These are phyloP conservation scores for Pseudorhombus dupliciocellatus DNA, from an alignment of 2,113 vertebrate species.

Conservation along the genomic window DNA sequence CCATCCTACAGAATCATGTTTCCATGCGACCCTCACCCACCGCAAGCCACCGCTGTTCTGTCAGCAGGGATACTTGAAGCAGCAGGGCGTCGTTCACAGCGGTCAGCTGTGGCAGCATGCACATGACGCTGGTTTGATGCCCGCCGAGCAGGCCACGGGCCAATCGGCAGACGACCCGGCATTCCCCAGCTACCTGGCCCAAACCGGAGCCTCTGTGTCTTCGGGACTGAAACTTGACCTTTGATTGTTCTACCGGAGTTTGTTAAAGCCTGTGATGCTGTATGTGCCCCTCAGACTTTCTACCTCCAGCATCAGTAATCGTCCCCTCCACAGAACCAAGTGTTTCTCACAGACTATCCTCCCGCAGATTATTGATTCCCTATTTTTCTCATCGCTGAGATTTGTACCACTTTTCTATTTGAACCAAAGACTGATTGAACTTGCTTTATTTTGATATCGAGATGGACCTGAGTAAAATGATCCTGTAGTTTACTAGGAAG, in stretches of 20 bases:
- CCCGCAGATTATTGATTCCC: constrained; percentile 4
- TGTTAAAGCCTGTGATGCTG: constrained; percentile 15
- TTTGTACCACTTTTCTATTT: constrained; percentile 1
- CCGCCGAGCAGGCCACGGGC: constrained; percentile 1
- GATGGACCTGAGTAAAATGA: background rate
- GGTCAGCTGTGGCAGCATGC: constrained; percentile 66
- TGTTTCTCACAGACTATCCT: constrained; percentile 25
- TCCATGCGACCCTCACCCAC: constrained; percentile 87
- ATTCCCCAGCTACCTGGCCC: constrained; percentile 49
- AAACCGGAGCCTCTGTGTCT: constrained; percentile 71
- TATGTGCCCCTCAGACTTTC: constrained; percentile 18
- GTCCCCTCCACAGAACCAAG: constrained; percentile 16
- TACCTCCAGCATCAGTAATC: constrained; percentile 47
- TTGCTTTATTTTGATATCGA: constrained; percentile 13
- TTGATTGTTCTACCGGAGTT: constrained; percentile 51
- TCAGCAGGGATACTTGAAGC: constrained; percentile 86
- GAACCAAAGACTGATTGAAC: constrained; percentile 35
- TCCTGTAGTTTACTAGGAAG: background rate
- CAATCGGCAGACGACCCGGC: constrained; percentile 15
- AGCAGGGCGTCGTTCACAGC: constrained; percentile 81
- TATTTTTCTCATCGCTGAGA: background rate
- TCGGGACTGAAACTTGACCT: constrained; percentile 85
- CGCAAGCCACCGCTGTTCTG: constrained; percentile 90
- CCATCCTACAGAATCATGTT: constrained; percentile 88
- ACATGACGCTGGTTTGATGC: constrained; percentile 63